A percentile compares a stretch with the other conserved stretches of the same genome.
Evolutionary conservation across 2,888 invertebrate genomes (phyloP).

Genomic region (Caradrina clavipalpis): DNA sequence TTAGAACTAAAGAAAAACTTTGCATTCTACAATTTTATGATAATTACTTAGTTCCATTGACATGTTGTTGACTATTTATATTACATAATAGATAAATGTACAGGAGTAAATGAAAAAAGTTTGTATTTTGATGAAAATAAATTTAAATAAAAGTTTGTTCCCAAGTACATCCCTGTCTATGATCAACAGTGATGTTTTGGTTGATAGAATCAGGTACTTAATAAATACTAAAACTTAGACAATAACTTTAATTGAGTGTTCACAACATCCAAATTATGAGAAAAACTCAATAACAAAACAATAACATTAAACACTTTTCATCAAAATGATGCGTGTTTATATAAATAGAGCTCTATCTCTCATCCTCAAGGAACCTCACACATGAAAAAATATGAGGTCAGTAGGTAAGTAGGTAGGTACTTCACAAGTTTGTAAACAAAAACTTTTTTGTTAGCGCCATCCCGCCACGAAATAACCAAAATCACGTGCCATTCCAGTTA

Average conservation of each 20-base stretch:
- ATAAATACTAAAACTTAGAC: background rate
- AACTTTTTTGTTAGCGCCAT: constrained; percentile 63
- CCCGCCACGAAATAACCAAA: constrained; percentile 38
- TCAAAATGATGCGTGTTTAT: constrained; percentile 46
- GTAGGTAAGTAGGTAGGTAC: constrained; percentile 63
- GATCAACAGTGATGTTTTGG: constrained; percentile 11
- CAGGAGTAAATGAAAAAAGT: background rate
- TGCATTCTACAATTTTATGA: background rate
- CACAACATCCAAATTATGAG: constrained; percentile 5
- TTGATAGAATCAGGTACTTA: background rate
- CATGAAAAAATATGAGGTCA: constrained; percentile 66
- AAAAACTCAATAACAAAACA: constrained; percentile 27
- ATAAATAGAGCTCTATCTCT: constrained; percentile 45
- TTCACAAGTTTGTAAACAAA: constrained; percentile 75
- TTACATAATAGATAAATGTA: constrained; percentile 28
- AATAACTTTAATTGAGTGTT: constrained; percentile 13
- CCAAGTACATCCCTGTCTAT: constrained; percentile 6
- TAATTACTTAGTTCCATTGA: background rate
- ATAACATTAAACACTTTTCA: constrained; percentile 12
- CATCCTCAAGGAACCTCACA: constrained; percentile 41
- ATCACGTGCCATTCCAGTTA: constrained; percentile 43
- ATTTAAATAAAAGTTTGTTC: constrained; percentile 9
- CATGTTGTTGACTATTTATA: constrained; percentile 12
- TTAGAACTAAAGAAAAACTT: background rate
- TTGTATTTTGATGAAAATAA: background rate